Conservation (phyloP, 2,888 invertebrate genomes). For the Thereva nobilitata region DNA sequence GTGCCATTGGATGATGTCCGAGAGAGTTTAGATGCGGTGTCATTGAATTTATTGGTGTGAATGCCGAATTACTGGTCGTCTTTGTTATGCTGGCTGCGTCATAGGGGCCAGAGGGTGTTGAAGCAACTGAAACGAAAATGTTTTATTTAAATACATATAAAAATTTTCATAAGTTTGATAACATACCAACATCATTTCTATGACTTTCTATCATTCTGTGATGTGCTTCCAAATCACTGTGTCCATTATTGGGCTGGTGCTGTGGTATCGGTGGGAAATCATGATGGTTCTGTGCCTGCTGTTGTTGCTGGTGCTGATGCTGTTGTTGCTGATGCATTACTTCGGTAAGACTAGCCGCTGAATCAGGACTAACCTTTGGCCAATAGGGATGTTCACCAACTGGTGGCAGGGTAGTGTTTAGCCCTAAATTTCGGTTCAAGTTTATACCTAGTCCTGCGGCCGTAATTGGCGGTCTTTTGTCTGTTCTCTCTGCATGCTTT, state of each 20-base stretch:
- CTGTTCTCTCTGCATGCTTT: conserved; percentile 92
- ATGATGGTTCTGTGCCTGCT: conserved; percentile 65
- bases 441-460: conserved; percentile 59
- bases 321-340: conserved; percentile 68
- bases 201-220: conserved; percentile 61
- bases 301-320: conserved; percentile 65
- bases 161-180: not conserved
- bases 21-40: conserved; percentile 71
- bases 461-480: conserved; percentile 76
- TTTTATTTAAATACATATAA: not conserved
- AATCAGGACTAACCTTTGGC: conserved; percentile 84
- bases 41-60: conserved; percentile 91
- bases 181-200: conserved; percentile 59
- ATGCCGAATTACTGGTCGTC: conserved; percentile 80
- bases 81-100: conserved; percentile 61
- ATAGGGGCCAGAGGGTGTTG: conserved; percentile 57
- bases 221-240: conserved; percentile 71
- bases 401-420: conserved; percentile 49
- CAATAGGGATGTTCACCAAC: conserved; percentile 70
- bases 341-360: conserved; percentile 65
- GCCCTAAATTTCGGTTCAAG: conserved; percentile 55
- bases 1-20: conserved; percentile 66
- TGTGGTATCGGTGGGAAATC: conserved; percentile 49
- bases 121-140: conserved; percentile 47
- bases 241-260: conserved; percentile 61